Evolutionary conservation across 1,140 invertebrate genomes (phyloP).

Genomic region (Lycorma delicatula): DNA sequence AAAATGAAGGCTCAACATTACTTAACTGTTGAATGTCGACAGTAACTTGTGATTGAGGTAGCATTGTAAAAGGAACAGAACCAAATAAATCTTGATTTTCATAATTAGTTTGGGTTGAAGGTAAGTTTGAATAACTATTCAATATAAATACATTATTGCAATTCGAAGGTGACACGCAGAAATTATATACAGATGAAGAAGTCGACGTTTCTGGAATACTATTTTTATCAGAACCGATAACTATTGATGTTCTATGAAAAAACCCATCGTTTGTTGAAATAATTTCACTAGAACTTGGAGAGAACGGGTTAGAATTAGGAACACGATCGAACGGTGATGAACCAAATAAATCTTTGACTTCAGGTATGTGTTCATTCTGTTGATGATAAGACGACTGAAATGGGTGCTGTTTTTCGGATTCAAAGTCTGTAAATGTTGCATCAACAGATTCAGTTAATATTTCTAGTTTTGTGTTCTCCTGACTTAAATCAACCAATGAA

Average conservation of each 20-base stretch:
- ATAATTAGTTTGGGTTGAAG: slow-evolving; percentile 16
- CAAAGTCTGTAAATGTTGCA: background rate
- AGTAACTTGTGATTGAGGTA: too few relatives aligned
- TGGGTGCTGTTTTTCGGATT: background rate
- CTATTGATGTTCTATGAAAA: slow-evolving; percentile 14
- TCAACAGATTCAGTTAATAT: background rate
- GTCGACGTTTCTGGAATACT: too few relatives aligned
- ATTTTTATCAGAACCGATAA: too few relatives aligned
- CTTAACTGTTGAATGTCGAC: slow-evolving; percentile 12
- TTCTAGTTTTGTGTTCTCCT: background rate
- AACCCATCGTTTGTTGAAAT: slow-evolving; percentile 6
- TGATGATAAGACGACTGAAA: slow-evolving; percentile 3
- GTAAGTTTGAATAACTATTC: background rate
- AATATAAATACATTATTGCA: slow-evolving; percentile 10
- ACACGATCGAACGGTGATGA: slow-evolving; percentile 42
- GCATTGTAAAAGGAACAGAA: slow-evolving; percentile 48
- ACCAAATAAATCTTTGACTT: slow-evolving; percentile 44
- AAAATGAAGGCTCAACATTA: slow-evolving; percentile 18
- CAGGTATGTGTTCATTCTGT: background rate
- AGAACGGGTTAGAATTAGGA: slow-evolving; percentile 14
- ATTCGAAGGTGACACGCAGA: too few relatives aligned
- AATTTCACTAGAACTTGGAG: slow-evolving; percentile 3
- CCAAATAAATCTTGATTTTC: slow-evolving; percentile 48
- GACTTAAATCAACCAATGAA: slow-evolving; percentile 19
- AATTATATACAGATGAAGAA: too few relatives aligned